Conservation (phyloP, 2,888 invertebrate genomes). For the Mylabris sibirica region DNA sequence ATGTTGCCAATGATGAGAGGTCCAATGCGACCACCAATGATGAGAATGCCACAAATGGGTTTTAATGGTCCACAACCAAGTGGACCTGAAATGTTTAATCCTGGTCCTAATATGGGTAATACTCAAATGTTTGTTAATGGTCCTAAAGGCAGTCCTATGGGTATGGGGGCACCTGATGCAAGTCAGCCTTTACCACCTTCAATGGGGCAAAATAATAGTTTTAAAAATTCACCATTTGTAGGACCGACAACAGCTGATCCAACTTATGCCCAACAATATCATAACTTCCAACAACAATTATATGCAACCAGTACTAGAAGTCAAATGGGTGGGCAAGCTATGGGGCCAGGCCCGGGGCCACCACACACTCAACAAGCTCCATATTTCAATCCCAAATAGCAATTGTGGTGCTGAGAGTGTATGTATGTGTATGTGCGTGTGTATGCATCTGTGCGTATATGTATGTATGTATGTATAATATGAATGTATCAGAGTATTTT, state of each 20-base stretch:
- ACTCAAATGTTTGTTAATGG: conserved; percentile 69
- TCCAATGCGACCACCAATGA: conserved; percentile 61
- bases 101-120: conserved; percentile 58
- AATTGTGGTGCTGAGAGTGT: conserved; percentile 58
- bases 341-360: conserved; percentile 62
- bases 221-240: conserved; percentile 82
- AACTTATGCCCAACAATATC: conserved; percentile 93
- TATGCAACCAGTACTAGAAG: conserved; percentile 86
- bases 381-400: conserved; percentile 61
- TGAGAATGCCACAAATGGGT: conserved; percentile 56
- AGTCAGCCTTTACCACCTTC: conserved; percentile 81
- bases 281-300: conserved; percentile 93
- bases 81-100: conserved; percentile 57
- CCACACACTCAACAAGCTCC: conserved; percentile 62
- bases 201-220: conserved; percentile 76
- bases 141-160: conserved; percentile 67
- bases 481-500: conserved; percentile 56
- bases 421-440: conserved; percentile 26
- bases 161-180: conserved; percentile 67
- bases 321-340: conserved; percentile 63
- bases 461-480: not conserved
- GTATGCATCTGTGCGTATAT: not conserved
- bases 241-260: conserved; percentile 88
- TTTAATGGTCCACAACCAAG: conserved; percentile 55
- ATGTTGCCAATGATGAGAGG: conserved; percentile 60